Base-by-base conservation (phyloP, 2,797 vertebrate species). In the Capromys pilorides region DNA sequence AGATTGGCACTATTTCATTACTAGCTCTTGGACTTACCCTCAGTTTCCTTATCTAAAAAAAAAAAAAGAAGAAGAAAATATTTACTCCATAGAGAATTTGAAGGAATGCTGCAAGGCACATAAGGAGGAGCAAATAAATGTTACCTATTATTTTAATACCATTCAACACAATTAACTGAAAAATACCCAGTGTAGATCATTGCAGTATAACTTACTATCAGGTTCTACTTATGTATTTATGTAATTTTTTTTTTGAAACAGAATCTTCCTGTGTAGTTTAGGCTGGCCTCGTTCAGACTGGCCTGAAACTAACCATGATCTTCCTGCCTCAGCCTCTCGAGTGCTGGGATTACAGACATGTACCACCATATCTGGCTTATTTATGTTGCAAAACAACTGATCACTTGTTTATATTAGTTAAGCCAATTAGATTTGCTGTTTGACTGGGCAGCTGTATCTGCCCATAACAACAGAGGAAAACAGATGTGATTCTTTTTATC, bases 101-200 rank as follows among this genome's bases (percentile, higher is more conserved):
- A 81, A 90, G 61, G 61, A 88, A 45, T 77, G 59, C 18, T 83
- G 31, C 5, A 41, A 66, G 31, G n/a, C 62, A 62, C 49, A 62
- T 12, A 64, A 77, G 77, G 92, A 75, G 54, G 75, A 39, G 14
- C 24, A 24, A 69, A 51, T 90, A 87, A 78, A 93, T 87, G 22
- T 64, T 84, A 69, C n/a, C 26, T 39, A 41, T 75, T 67, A 62
- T 88, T 94, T 94, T 84, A 87, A 84, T 69, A 66, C 24, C 54
- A 36, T 84, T 87, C 77, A 90, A 61, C 82, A 96, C 71, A 92
- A 84, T 49, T 91, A 87, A 69, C 8, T 61, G 57, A 36, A 77
- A 89, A 90, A 86, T 41, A 59, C 41, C 51, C 39, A 88, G 39
- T 28, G 57, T 64, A 78, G 36, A 79, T 71, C 45, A 81, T 24